phyloP scores from a whole-genome alignment of 2,797 vertebrate species.

The Chanos chanos region DNA sequence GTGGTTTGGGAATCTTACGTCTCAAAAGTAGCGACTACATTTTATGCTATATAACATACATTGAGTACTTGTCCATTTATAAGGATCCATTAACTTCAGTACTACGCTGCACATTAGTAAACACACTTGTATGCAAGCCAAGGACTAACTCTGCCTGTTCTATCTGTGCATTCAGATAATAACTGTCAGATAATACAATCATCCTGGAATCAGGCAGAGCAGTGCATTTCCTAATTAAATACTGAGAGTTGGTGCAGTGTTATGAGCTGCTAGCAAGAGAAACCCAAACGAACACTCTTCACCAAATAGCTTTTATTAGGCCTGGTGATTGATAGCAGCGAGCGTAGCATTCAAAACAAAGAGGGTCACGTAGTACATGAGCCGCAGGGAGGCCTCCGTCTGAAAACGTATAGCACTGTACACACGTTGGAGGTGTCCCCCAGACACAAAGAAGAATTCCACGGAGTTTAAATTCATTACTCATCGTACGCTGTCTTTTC shows the following conservation, averaged over 20 bases:
- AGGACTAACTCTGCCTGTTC: too few species aligned
- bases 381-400: not conserved
- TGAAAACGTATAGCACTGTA: not conserved
- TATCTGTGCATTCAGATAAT: too few species aligned
- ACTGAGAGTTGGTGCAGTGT: not conserved
- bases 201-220: not conserved
- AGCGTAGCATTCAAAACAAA: not conserved
- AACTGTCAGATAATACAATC: not conserved
- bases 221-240: not conserved
- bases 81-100: too few species aligned
- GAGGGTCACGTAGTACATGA: not conserved
- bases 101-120: too few species aligned
- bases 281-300: not conserved
- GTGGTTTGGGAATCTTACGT: too few species aligned
- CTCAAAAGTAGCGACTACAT: too few species aligned
- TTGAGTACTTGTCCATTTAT: too few species aligned
- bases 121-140: too few species aligned
- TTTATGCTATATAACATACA: too few species aligned
- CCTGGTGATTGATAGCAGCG: not conserved
- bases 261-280: not conserved
- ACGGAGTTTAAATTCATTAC: not conserved
- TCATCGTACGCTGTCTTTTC: constrained; percentile 1
- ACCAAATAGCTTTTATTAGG: not conserved
- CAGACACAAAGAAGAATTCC: not conserved
- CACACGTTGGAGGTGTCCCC: not conserved